Percentiles rank a stretch among this genome's conserved stretches.
Conservation (phyloP, 2,888 invertebrate species). For the Rhagium mordax region DNA sequence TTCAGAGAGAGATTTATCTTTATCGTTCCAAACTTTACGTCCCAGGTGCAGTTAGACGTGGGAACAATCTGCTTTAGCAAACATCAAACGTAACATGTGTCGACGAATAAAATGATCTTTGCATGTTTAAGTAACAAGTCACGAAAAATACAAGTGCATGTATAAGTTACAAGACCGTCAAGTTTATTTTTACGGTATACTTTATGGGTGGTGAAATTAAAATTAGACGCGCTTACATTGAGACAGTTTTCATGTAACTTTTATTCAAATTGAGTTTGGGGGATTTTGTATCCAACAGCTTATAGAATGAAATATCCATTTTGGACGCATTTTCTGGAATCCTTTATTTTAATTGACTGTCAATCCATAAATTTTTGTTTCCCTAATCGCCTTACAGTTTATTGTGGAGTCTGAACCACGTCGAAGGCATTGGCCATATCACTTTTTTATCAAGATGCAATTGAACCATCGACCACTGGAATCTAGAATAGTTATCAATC, state of each 20-base stretch:
- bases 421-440: too few species aligned
- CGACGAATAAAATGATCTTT: not conserved
- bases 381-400: too few species aligned
- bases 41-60: constrained; percentile 6
- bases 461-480: too few species aligned
- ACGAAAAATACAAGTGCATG: not conserved
- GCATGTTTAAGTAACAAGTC: constrained; percentile 8
- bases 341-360: too few species aligned
- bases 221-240: constrained; percentile 15
- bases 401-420: too few species aligned
- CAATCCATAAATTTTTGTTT: too few species aligned
- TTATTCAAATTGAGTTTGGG: not conserved
- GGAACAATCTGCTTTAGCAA: not conserved
- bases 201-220: constrained; percentile 35
- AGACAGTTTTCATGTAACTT: not conserved
- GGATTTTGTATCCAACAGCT: too few species aligned
- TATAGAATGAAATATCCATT: too few species aligned
- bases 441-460: too few species aligned
- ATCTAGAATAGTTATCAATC: too few species aligned
- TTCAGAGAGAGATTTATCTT: not conserved
- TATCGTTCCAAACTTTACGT: not conserved
- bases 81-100: constrained; percentile 3
- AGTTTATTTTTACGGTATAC: constrained; percentile 32
- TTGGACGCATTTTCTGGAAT: too few species aligned
- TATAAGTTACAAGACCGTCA: constrained; percentile 16